phyloP scores from a whole-genome alignment of 2,113 vertebrate genomes.

The Cephalophus harveyi region DNA sequence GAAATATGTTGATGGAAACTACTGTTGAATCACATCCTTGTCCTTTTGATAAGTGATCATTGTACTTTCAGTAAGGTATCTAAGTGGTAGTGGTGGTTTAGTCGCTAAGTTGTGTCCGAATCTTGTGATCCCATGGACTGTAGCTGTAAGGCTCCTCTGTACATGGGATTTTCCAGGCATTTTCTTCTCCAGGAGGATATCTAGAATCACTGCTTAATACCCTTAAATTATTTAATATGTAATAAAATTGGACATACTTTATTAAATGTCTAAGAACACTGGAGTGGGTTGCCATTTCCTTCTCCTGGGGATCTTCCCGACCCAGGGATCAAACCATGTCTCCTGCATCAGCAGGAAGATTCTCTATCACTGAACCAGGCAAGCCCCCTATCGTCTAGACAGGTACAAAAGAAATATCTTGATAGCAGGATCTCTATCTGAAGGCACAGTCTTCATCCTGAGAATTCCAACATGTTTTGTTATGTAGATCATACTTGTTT shows the following conservation, averaged over 20 bases:
- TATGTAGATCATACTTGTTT: background rate
- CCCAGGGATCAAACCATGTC: background rate
- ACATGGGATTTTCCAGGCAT: background rate
- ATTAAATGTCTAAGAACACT: background rate
- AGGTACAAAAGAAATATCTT: background rate
- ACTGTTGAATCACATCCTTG: background rate
- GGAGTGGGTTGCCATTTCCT: background rate
- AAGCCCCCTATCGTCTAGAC: background rate
- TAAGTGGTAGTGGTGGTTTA: background rate
- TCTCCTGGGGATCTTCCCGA: background rate
- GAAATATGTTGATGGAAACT: background rate
- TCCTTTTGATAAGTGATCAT: background rate
- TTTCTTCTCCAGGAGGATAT: background rate
- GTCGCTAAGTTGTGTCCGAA: accelerated
- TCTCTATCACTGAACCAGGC: background rate
- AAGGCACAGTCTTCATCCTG: background rate
- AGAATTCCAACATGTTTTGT: background rate
- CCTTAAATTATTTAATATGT: background rate
- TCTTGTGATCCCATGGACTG: background rate
- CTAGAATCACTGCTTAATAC: background rate
- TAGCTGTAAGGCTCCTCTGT: background rate
- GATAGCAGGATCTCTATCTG: background rate
- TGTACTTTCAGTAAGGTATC: background rate
- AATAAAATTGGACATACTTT: background rate
- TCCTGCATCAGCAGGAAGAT: background rate